Evolutionary conservation across 1,140 invertebrate species (phyloP).

Genomic region (Pogonognathellus flavescens): DNA sequence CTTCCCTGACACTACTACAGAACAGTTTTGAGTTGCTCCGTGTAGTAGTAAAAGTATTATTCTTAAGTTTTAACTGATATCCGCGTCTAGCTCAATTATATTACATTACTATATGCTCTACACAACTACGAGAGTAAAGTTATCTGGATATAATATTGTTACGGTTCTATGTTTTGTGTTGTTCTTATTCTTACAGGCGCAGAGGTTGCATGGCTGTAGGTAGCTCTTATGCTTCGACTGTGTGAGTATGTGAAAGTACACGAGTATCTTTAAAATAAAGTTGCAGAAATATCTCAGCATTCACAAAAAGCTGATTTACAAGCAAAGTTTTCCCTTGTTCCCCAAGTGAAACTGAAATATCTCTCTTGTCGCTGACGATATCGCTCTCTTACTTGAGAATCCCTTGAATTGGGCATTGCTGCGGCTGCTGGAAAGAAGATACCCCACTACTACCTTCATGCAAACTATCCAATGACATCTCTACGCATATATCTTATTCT

Average conservation of each 20-base stretch:
- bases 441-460: not conserved
- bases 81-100: no score
- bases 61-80: not conserved
- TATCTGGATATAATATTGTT: not conserved
- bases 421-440: not conserved
- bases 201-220: not conserved
- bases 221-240: no score
- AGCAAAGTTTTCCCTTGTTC: slow-evolving; percentile 49
- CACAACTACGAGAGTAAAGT: no score
- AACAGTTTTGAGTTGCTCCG: no score
- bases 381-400: slow-evolving; percentile 15
- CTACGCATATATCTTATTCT: slow-evolving; percentile 15
- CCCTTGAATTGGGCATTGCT: slow-evolving; percentile 1
- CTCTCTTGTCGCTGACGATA: slow-evolving; percentile 43
- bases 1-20: not conserved
- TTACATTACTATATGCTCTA: not conserved
- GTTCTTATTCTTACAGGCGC: slow-evolving; percentile 32
- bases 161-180: not conserved
- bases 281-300: slow-evolving; percentile 47
- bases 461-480: not conserved
- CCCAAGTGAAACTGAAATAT: slow-evolving; percentile 48
- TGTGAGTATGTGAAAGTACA: not conserved
- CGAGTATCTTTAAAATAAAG: slow-evolving; percentile 40
- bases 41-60: not conserved
- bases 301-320: slow-evolving; percentile 52